Evolutionary conservation across 2,113 vertebrate species (phyloP).

Genomic region (Lampris incognitus): DNA sequence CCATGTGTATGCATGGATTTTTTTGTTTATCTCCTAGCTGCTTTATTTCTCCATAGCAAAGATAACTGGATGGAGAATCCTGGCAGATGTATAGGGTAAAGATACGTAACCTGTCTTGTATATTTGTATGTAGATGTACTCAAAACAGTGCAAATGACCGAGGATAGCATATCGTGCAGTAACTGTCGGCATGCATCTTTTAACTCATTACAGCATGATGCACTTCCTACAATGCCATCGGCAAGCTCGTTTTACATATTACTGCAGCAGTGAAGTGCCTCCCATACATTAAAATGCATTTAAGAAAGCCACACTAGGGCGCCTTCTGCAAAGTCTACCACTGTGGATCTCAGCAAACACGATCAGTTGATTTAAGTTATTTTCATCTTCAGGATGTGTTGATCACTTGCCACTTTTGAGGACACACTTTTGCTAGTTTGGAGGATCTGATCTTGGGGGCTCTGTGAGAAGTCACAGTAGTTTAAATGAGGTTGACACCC

Average conservation of each 20-base stretch:
- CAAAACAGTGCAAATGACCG: too few species aligned
- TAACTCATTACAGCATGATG: not conserved
- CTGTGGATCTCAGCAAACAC: not conserved
- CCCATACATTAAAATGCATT: too few species aligned
- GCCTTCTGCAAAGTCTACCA: not conserved
- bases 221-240: too few species aligned
- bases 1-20: too few species aligned
- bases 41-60: not conserved
- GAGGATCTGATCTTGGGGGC: not conserved
- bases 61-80: too few species aligned
- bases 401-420: not conserved
- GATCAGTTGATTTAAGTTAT: not conserved
- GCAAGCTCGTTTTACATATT: too few species aligned
- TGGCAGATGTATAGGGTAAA: too few species aligned
- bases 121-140: too few species aligned
- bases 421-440: not conserved
- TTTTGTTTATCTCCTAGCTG: too few species aligned
- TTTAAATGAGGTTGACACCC: constrained; percentile 3
- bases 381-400: not conserved
- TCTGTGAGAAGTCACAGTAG: not conserved
- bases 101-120: too few species aligned
- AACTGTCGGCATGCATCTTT: not conserved
- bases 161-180: not conserved
- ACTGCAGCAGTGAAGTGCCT: not conserved
- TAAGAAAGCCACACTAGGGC: not conserved